A percentile compares a stretch with the other conserved stretches of the same genome.
Evolutionary conservation across 1,140 invertebrate species (phyloP).

Genomic region (Zeugodacus cucurbitae): DNA sequence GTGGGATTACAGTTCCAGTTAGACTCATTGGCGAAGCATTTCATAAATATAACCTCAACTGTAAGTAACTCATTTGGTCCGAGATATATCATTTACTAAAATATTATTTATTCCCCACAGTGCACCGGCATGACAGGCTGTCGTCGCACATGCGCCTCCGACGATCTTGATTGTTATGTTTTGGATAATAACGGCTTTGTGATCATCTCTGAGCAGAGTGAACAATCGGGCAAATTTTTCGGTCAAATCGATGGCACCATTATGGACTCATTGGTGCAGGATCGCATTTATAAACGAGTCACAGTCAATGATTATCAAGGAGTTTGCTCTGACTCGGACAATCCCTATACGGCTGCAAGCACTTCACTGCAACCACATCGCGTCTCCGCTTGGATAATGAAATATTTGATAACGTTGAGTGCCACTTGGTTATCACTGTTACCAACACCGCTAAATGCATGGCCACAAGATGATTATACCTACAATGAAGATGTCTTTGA

Average conservation of each 20-base stretch:
- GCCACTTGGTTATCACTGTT: constrained; percentile 59
- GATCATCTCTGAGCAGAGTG: constrained; percentile 86
- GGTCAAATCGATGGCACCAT: constrained; percentile 95
- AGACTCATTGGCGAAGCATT: constrained; percentile 81
- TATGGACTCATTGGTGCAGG: constrained; percentile 91
- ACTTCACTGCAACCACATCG: constrained; percentile 53
- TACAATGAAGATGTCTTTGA: constrained; percentile 63
- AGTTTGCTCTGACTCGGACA: constrained; percentile 81
- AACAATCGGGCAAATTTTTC: constrained; percentile 89
- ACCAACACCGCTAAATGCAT: constrained; percentile 55
- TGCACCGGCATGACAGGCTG: constrained; percentile 77
- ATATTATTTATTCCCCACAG: constrained; percentile 65
- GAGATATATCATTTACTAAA: neutral
- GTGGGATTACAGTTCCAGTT: constrained; percentile 89
- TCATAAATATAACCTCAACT: constrained; percentile 86
- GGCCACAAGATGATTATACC: constrained; percentile 63
- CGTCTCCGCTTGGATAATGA: constrained; percentile 56
- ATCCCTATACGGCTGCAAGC: constrained; percentile 73
- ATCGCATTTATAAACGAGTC: constrained; percentile 88
- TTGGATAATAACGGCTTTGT: constrained; percentile 94
- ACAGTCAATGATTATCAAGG: constrained; percentile 90
- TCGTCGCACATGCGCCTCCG: constrained; percentile 85
- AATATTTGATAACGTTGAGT: constrained; percentile 57
- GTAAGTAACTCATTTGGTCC: constrained; percentile 67
- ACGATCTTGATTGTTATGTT: constrained; percentile 90